Base-by-base conservation (phyloP, 53 echinoderm and acorn worm species). In the Stichopus horrens region DNA sequence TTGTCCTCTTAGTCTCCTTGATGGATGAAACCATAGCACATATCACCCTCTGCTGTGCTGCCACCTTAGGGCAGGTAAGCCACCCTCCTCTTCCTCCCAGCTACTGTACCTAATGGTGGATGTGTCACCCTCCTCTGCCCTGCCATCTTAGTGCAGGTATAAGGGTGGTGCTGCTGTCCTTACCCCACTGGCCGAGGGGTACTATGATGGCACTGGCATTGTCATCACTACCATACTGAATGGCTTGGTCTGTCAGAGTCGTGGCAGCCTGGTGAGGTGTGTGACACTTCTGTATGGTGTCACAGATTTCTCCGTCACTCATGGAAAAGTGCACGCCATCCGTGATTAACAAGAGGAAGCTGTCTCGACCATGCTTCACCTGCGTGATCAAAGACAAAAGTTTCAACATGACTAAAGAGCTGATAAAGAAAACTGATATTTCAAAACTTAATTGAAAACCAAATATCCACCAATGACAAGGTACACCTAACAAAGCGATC, bases 171-270 rank as follows among this genome's bases (percentile, higher is more conserved):
- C 88, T 90, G 53, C 81, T 86, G n/a, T 88, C 74, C 77, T 92
- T 90, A 51, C 98, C 98, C 95, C 98, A 98, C 65, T 93, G 95
- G 9, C 89, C 98, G 9, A 98, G 76, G 10, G 95, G 98, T 6
- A 98, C 90, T 0, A 95, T 92, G 16, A 98, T 86, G 13, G 92
- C 95, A 81, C 94, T 95, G 4, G 93, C 91, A 78, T 98, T 98
- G 90, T 97, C 98, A 57, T 98, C 95, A 76, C 98, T 98, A 52
- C 98, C 98, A 86, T 93, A 98, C 88, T 98, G 98, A 71, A 98
- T 85, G 22, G 98, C 98, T 54, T 95, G 98, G 88, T 98, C 98
- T 9, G 91, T 93, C 14, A 98, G 79, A 67, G 93, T 91, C 58
- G 86, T 89, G 10, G 98, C 98, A 3, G 94, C 94, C 53, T 94